These are phyloP conservation scores for Scolopax mira DNA, from an alignment of 2,113 vertebrate genomes.

Conservation along the genomic window DNA sequence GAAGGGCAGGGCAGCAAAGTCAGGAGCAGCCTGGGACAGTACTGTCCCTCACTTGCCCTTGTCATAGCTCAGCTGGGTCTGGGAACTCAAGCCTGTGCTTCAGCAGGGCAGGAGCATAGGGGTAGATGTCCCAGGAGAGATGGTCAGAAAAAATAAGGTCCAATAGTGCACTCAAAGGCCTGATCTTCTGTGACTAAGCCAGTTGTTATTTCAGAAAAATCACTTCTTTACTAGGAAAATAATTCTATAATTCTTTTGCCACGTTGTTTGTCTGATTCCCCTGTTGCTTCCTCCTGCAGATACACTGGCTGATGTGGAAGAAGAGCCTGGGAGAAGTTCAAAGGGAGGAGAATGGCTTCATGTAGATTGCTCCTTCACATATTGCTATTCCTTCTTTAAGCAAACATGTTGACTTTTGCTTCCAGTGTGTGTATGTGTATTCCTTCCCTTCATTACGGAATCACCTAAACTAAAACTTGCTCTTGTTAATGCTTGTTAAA, in stretches of 20 bases:
- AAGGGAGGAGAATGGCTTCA: neutral
- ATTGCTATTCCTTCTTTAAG: neutral
- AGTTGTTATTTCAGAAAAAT: neutral
- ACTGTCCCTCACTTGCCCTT: rapidly evolving
- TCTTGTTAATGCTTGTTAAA: too few species aligned
- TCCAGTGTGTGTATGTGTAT: too few species aligned
- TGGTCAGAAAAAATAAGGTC: neutral
- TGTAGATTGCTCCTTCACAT: neutral
- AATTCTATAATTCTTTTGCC: neutral
- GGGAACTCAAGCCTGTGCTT: neutral
- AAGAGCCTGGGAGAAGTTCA: neutral
- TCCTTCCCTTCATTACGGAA: too few species aligned
- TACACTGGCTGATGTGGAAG: neutral
- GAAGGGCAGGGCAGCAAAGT: neutral
- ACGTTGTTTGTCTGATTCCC: neutral
- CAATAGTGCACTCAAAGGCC: neutral
- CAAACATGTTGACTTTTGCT: too few species aligned
- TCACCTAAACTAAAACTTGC: too few species aligned
- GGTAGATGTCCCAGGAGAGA: neutral
- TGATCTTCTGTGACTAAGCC: neutral
- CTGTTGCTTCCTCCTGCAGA: neutral
- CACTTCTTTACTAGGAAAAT: neutral
- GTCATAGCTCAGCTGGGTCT: neutral
- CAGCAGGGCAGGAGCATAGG: rapidly evolving
- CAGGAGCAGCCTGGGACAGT: neutral